Evolutionary conservation across 2,797 vertebrate genomes (phyloP).

Genomic region (Lerista edwardsae): DNA sequence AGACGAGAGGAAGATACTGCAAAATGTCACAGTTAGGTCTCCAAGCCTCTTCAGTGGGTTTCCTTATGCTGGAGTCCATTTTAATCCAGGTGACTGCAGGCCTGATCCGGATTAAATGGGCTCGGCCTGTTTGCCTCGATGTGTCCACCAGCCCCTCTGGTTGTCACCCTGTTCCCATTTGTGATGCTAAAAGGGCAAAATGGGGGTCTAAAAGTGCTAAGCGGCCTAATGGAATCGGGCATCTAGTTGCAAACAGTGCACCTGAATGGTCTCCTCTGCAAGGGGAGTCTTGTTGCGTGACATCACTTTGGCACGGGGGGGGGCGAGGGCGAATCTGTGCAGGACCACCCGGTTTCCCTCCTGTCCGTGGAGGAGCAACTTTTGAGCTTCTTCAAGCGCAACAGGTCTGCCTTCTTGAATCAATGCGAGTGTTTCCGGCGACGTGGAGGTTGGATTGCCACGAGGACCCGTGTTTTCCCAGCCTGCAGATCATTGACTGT

Average conservation of each 20-base stretch:
- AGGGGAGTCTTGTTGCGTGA: conserved; percentile 2
- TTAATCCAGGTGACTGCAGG: neutral
- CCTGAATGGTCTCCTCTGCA: conserved; percentile 22
- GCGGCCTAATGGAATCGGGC: neutral
- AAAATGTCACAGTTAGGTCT: neutral
- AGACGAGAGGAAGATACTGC: neutral
- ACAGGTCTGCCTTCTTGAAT: neutral
- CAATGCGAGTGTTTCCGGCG: neutral
- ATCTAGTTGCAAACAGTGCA: neutral
- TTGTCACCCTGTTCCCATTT: neutral
- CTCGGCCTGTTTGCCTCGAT: neutral
- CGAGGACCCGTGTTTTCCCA: neutral
- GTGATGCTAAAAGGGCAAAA: neutral
- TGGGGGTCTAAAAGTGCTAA: neutral
- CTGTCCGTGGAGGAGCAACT: conserved; percentile 2
- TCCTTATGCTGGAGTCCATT: no score
- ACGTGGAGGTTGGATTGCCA: conserved; percentile 11
- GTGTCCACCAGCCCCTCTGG: neutral
- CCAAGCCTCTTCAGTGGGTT: no score
- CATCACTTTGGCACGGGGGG: neutral
- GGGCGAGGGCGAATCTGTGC: neutral
- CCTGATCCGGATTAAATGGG: neutral
- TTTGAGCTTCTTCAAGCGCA: conserved; percentile 7
- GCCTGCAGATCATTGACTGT: neutral
- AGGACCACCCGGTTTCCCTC: neutral